Base-by-base conservation (phyloP, 2,113 vertebrate genomes). In the Heterotilapia buettikoferi region DNA sequence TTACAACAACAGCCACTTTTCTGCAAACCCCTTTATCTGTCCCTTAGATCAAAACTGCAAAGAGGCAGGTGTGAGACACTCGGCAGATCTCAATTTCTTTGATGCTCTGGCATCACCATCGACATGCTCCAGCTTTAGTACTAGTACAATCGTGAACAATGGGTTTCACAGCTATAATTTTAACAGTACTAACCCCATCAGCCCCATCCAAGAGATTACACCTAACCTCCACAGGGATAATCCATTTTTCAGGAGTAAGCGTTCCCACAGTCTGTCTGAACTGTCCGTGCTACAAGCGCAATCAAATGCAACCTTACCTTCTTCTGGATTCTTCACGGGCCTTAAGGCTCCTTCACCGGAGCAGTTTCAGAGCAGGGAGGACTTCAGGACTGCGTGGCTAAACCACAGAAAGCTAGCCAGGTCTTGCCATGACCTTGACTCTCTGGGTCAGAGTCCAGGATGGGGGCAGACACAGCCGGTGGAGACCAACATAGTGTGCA, bases 391-490 rank as follows among this genome's bases (percentile, higher is more conserved):
- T 1, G 99, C 98, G 0, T 99, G 99, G 99, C 86, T 99, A 61
- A 99, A 97, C 93, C 99, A 99, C 91, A 96, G 99, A 84, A 99
- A 99, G 88, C 91, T 99, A 86, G 97, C 99, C 87, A 95, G 99
- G 57, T 99, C 99, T 4, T 99, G 98, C 93, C 98, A 99, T 1
- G 98, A 99, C 92, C 94, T 99, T 26, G 97, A 98, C 86, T 96
- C 98, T 73, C 94, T 99, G 2, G 99, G 98, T 29, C 98, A 99
- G 78, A 99, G 96, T 91, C 99, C 98, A 0, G 99, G 99, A 3
- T 99, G 98, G 99, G 99, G 99, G 33, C 99, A 99, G 96, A 99
- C 99, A 0, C 99, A 99, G 66, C 98, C 98, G 0, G 97, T 99
- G 90, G 99, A 99, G 93, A 99, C 98, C 1, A 98, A 97, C 89